Base-by-base conservation (phyloP, 2,797 vertebrate species). In the Gobionotothen gibberifrons region DNA sequence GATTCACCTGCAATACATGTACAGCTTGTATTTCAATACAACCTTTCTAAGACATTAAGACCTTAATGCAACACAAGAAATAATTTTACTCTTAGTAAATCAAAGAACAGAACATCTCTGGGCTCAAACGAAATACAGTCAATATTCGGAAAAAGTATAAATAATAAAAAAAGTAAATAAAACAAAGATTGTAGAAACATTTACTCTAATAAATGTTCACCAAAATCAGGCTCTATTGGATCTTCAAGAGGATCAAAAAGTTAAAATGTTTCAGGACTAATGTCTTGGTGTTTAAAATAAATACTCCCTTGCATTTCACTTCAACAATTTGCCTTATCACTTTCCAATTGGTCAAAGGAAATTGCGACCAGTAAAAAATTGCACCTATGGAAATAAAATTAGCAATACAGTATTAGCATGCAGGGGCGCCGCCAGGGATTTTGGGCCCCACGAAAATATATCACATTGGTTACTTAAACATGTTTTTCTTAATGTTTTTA, bases 61-160 rank as follows among this genome's bases (percentile, higher is more conserved):
- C 39, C 19, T 43, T 43, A 59, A 59, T 26, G 40, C 39, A 59
- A 59, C 40, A 44, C 21, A 59, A 59, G 40, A 22, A 21, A 59
- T 13, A 3, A 32, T 46, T 5, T 26, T 39, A 68, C n/a, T 26
- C 5, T 26, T 26, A 47, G 29, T 39, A 40, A 48, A 49, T 59
- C 13, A 61, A 26, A 26, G 56, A 72, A 40, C 26, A 14, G 16
- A 61, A 21, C 9, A 9, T 16, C n/a, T 52, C 21, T 69, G 47
- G 6, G 26, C 22, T 36, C 14, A n/a, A 51, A 51, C 3, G n/a
- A 26, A 22, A 39, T 54, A 44, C 2, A 26, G 26, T 26, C 2
- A 8, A 58, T 59, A 8, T 55, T 52, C 10, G 12, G 14, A 32
- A 17, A 17, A 53, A 15, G 3, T 1, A 16, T 5, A 19, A 36